Percentiles rank a stretch among this genome's conserved stretches.
These are phyloP conservation scores for Lasiurus borealis DNA, from an alignment of 2,113 vertebrate species.

Conservation along the genomic window DNA sequence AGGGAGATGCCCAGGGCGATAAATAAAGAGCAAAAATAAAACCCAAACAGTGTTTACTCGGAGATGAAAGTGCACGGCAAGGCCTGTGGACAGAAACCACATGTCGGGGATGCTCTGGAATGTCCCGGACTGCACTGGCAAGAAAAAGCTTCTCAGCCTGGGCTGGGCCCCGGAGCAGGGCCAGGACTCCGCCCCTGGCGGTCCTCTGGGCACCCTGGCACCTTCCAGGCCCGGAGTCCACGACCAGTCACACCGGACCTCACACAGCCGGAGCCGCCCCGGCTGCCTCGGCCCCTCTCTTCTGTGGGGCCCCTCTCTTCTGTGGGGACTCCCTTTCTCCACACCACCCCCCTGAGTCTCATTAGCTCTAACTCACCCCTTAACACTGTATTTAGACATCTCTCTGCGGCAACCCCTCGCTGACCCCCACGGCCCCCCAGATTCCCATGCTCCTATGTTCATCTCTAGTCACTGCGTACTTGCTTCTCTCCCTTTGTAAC, in stretches of 20 bases:
- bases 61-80: conserved; percentile 72
- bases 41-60: conserved; percentile 73
- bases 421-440: neutral
- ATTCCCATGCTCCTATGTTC: neutral
- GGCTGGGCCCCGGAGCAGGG: neutral
- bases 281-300: neutral
- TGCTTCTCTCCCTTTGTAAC: neutral
- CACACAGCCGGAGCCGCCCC: neutral
- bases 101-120: conserved; percentile 62
- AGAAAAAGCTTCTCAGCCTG: neutral
- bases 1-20: conserved; percentile 24
- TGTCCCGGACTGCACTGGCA: conserved; percentile 65
- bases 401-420: neutral
- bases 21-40: conserved; percentile 72
- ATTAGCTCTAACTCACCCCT: neutral
- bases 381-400: neutral
- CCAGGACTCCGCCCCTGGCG: rapidly evolving
- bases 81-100: conserved; percentile 74
- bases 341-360: neutral
- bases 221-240: rapidly evolving
- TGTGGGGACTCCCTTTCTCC: neutral
- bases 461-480: neutral
- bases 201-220: neutral
- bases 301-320: neutral
- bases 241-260: neutral